Evolutionary conservation across 2,113 vertebrate genomes (phyloP).

Genomic region (Paraplagusia blochii): DNA sequence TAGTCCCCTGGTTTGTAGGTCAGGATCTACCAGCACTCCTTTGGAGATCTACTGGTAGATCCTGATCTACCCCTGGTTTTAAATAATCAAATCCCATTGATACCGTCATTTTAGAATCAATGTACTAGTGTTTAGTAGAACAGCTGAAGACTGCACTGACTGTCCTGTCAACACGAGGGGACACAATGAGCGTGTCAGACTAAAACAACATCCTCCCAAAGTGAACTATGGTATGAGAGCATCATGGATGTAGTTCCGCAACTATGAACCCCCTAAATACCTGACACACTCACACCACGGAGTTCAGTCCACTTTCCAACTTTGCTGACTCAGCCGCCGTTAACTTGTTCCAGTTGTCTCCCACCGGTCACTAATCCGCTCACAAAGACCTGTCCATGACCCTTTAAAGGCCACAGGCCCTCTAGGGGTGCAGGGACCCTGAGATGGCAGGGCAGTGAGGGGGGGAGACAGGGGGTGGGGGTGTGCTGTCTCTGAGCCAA

Average conservation of each 20-base stretch:
- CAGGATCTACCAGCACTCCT: too few relatives aligned
- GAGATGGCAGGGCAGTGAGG: slow-evolving; percentile 8
- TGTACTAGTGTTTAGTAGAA: too few relatives aligned
- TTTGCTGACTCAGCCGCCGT: slow-evolving; percentile 16
- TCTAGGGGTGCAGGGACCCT: slow-evolving; percentile 4
- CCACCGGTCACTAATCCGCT: slow-evolving; percentile 39
- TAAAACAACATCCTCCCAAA: slow-evolving; percentile 28
- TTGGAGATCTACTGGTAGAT: too few relatives aligned
- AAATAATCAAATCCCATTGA: too few relatives aligned
- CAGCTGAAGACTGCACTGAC: too few relatives aligned
- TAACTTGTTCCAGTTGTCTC: slow-evolving; percentile 27
- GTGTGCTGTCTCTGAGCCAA: slow-evolving; percentile 10
- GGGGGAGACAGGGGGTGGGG: not conserved
- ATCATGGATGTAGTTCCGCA: not conserved
- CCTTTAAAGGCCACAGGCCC: slow-evolving; percentile 39
- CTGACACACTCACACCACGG: not conserved
- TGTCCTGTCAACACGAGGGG: too few relatives aligned
- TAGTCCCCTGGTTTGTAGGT: too few relatives aligned
- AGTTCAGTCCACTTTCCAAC: not conserved
- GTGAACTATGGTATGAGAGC: not conserved
- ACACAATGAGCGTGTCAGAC: too few relatives aligned
- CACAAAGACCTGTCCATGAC: slow-evolving; percentile 14
- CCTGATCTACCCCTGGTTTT: too few relatives aligned
- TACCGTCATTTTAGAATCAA: too few relatives aligned
- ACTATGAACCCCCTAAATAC: not conserved